Evolutionary conservation across 2,113 vertebrate genomes (phyloP), one percentile per base, ranked within the genome.

Genomic region (Dendropsophus ebraccatus): DNA sequence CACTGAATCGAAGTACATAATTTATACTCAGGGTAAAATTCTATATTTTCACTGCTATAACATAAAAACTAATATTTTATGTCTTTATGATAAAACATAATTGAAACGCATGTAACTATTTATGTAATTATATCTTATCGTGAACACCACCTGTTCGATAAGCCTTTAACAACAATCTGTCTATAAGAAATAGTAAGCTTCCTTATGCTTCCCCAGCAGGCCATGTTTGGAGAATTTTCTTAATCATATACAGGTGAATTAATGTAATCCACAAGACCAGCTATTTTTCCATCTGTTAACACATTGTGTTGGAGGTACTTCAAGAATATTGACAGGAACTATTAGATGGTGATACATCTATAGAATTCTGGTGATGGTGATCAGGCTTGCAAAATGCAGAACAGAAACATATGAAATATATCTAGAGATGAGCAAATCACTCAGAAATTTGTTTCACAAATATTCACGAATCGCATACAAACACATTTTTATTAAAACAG

Each of bases 181-280:
- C 35, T 62, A 62, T 25, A 25, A 25, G n/a, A 16, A 16, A 28
- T 45, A 13, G 12, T 62, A 41, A 62, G 16, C 25, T 47, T 17
- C 37, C 35, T 81, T 13, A 21, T 28, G n/a, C n/a, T 62, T 25
- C 37, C 52, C 56, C 47, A 28, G 52, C 11, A 41, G 77, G 77
- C 54, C 32, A 58, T 58, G 32, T 58, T 79, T 37, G 1, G 37
- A 47, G 56, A 35, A 62, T 81, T 65, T 65, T 25, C 56, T 62
- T 81, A 47, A 81, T 81, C 78, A 65, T 81, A 81, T n/a, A 47
- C 78, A 37, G 23, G 23, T 81, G 78, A 62, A 25, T 81, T 62
- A 12, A 19, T 81, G 13, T 81, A 81, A 45, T 45, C 23, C 21
- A 37, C 35, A n/a, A 14, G 11, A 35, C 7, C 8, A 65, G n/a